phyloP scores from a whole-genome alignment of 2,888 invertebrate species.

The Hartigia nigra region DNA sequence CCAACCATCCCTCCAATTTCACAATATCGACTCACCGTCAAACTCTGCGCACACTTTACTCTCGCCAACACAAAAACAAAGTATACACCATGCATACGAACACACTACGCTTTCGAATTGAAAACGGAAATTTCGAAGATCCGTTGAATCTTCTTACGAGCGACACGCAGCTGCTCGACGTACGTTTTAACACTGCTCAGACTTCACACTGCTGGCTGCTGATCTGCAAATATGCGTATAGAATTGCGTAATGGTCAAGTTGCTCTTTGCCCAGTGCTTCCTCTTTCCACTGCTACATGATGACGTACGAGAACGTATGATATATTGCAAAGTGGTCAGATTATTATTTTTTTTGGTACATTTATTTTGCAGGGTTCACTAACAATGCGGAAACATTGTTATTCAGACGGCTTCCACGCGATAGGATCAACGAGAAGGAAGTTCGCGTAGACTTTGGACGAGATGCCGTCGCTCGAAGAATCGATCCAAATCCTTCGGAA shows the following conservation, averaged over 20 bases:
- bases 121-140: not conserved
- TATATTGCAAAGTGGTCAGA: not conserved
- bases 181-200: not conserved
- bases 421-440: not conserved
- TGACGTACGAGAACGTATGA: not conserved
- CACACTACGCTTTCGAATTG: not conserved
- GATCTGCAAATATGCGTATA: slow-evolving; percentile 39
- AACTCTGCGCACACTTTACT: not conserved
- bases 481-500: slow-evolving; percentile 6
- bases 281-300: slow-evolving; percentile 24
- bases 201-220: slow-evolving; percentile 22
- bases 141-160: not conserved
- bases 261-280: slow-evolving; percentile 53
- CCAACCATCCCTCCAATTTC: not conserved
- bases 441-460: not conserved
- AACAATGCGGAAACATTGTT: not conserved
- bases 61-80: not conserved
- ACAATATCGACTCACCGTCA: not conserved
- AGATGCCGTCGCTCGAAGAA: not conserved
- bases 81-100: not conserved
- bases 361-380: slow-evolving; percentile 8
- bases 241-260: slow-evolving; percentile 44
- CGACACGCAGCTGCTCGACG: not conserved
- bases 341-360: not conserved
- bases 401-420: not conserved